Evolutionary conservation across 2,888 invertebrate species (phyloP).

Genomic region (Gastracanthus pulcherrimus): DNA sequence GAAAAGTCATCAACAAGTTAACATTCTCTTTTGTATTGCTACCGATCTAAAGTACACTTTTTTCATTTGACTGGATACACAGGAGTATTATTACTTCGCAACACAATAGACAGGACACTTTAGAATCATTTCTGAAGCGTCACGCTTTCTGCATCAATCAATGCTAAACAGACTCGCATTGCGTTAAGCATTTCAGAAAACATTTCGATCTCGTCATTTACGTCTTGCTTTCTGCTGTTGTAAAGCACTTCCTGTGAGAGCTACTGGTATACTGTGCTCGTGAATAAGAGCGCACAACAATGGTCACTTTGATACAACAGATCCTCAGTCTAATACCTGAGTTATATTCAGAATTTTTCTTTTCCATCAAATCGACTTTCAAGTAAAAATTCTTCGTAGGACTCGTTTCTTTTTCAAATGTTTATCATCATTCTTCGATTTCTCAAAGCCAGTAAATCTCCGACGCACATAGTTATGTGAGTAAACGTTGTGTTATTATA

Average conservation of each 20-base stretch:
- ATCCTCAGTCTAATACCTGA: not conserved
- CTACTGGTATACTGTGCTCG: not conserved
- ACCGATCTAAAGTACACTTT: not conserved
- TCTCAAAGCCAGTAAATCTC: not conserved
- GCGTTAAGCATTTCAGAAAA: not conserved
- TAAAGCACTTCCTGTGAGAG: not conserved
- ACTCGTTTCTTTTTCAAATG: not conserved
- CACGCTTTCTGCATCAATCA: not conserved
- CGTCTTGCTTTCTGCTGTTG: not conserved
- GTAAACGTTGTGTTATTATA: no score
- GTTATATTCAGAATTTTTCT: not conserved
- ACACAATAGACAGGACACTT: not conserved
- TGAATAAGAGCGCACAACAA: not conserved
- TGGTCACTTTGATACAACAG: not conserved
- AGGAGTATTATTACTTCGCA: not conserved
- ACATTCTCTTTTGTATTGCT: not conserved
- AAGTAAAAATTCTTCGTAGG: not conserved
- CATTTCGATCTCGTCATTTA: slow-evolving; percentile 3
- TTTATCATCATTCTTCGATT: not conserved
- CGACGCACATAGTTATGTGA: not conserved
- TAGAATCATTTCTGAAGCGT: not conserved
- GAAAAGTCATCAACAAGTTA: no score
- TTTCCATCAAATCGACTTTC: not conserved
- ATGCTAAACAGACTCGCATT: not conserved
- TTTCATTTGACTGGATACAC: not conserved